Conservation (phyloP, 1,140 invertebrate genomes). For the Brachionus rotundiformis region DNA sequence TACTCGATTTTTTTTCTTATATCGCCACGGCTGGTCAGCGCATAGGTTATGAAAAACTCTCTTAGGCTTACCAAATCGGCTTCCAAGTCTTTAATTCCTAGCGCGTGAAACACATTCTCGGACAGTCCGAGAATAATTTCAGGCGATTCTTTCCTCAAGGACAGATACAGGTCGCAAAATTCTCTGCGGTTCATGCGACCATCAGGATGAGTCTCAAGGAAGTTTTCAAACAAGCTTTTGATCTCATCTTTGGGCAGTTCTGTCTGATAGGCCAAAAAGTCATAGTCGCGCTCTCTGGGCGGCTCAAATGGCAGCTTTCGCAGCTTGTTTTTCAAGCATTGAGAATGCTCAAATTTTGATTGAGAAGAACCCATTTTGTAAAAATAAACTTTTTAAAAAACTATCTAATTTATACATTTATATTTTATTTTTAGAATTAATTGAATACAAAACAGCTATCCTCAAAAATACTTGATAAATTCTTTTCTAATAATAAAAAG, state of each 20-base stretch:
- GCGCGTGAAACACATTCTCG: conserved; percentile 37
- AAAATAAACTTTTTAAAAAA: not conserved
- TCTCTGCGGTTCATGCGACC: conserved; percentile 47
- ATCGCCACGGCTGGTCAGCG: conserved; percentile 17
- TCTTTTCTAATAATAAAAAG: not conserved
- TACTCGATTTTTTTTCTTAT: conserved; percentile 13
- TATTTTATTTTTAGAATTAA: not conserved
- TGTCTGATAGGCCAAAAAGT: conserved; percentile 31
- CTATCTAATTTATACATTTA: not conserved
- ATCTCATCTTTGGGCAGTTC: not conserved
- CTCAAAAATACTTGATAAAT: not conserved
- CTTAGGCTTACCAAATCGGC: conserved; percentile 21
- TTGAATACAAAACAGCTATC: not conserved
- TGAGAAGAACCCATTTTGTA: conserved; percentile 33
- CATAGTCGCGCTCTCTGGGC: conserved; percentile 31
- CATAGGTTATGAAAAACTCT: conserved; percentile 50
- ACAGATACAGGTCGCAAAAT: conserved; percentile 27
- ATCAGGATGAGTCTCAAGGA: conserved; percentile 5
- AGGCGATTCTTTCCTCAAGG: conserved; percentile 19
- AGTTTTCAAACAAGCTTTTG: not conserved
- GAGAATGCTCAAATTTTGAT: conserved; percentile 50
- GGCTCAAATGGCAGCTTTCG: not conserved
- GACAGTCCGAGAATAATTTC: not conserved
- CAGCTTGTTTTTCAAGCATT: conserved; percentile 21
- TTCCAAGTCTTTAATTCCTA: not conserved